Base-by-base conservation (phyloP, 2,888 invertebrate species). In the Aleiodes leptofemur region DNA sequence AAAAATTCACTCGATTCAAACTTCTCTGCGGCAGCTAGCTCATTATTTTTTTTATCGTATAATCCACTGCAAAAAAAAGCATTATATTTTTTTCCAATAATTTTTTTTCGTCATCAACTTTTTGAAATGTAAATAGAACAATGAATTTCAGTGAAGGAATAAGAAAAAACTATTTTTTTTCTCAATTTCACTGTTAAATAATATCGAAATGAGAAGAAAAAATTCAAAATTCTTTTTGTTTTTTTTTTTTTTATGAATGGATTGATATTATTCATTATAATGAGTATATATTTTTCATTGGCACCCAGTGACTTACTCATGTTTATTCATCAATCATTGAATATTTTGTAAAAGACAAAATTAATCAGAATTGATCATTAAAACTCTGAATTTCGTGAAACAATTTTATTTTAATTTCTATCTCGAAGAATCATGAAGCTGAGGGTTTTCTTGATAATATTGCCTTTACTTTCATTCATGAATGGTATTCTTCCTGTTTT, bases 1-100 rank as follows among this genome's bases (percentile, higher is more conserved):
- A 16, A 64, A 64, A 43, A 9, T 43, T 43, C 7, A 43, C 43
- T 43, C 43, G 7, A 43, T 43, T 64, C 48, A 48, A 48, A 64
- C 9, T 48, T 64, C 0, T 64, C 43, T 64, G 64, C 64, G 64
- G 64, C 64, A 64, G 64, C 64, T 64, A 64, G 64, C 23, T 64
- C 23, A 55, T 55, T 14, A n/a, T 5, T 43, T 64, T 64, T 64
- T 48, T 38, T 38, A 61, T 43, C 31, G 43, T 13, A 14, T 4
- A 14, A 43, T 16, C n/a, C 43, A 13, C 6, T 16, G 43, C 43
- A 43, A 29, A 43, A 43, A 34, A 64, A 34, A 13, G 0, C 31
- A 59, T 64, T 14, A 43, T 64, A 64, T 64, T 64, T 64, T 64
- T 55, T 23, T 29, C 9, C 8, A 48, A 1, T 16, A 48, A 43